Evolutionary conservation across 2,797 vertebrate species (phyloP), one percentile per base, ranked within the genome.

Genomic region (Novumbra hubbsi): DNA sequence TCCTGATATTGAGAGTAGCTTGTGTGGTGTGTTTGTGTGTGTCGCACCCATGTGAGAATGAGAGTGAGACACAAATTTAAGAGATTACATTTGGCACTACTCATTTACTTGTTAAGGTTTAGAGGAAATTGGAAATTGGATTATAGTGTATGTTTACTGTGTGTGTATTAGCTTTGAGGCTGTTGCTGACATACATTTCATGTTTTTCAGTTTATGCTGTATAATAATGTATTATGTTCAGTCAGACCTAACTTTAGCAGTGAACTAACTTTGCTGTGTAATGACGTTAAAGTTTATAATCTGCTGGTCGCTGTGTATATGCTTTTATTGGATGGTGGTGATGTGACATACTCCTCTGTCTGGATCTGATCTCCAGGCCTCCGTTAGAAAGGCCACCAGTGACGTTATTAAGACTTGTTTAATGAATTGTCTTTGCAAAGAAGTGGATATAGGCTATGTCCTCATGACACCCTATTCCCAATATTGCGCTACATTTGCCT

Each of bases 101-200:
- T 77, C 32, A 74, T 80, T 81, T 79, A 14, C 11, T 38, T 52
- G 17, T 34, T 66, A 68, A 71, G 76, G 76, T 76, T 73, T 71
- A 41, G 16, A 4, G 9, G 67, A 71, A 70, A 48, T 55, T 70
- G 62, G 45, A 48, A 68, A 48, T 55, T 70, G 62, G 45, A 55
- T 68, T 41, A 1, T 27, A 41, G n/a, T 45, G 7, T 30, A 16
- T 50, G 60, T 66, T 9, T 72, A 32, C 1, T 50, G 19, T 34
- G 28, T 63, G 41, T 55, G 45, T 38, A 38, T 38, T 38, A 38
- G 34, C 34, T 38, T 38, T 38, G 34, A 38, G 34, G 50, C 28
- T 15, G 14, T 12, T 81, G 70, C 38, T 4, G 49, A 19, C 17
- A 38, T 52, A 19, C 17, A 2, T 52, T 17, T 1, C 49, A 19